phyloP scores from a whole-genome alignment of 2,113 vertebrate genomes.

The Daboia siamensis region DNA sequence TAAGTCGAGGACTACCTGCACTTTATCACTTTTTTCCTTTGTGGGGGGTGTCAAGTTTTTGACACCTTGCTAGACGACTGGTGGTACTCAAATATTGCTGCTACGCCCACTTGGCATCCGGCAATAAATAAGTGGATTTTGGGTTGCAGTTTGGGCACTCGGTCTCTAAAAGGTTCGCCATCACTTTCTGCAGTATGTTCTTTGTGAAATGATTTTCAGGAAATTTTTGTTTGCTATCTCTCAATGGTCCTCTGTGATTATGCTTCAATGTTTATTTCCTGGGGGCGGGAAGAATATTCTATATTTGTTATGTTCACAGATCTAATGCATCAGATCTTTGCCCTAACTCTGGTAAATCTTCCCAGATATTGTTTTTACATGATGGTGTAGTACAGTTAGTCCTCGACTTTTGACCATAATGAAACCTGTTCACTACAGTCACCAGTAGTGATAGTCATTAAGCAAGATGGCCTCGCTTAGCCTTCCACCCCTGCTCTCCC shows the following conservation, averaged over 20 bases:
- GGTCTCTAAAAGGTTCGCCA: too few species aligned
- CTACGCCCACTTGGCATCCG: too few species aligned
- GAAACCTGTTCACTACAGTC: not conserved
- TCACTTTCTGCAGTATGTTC: not conserved
- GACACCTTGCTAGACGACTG: too few species aligned
- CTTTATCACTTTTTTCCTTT: too few species aligned
- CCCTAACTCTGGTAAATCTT: not conserved
- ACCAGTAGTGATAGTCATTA: not conserved
- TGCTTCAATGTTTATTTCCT: not conserved
- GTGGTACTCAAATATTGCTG: too few species aligned
- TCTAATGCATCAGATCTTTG: not conserved
- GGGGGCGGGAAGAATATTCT: not conserved
- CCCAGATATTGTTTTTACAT: not conserved
- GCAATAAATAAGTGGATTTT: too few species aligned
- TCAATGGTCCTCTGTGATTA: not conserved
- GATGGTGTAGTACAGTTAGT: not conserved
- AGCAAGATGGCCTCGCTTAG: not conserved
- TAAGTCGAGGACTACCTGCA: too few species aligned
- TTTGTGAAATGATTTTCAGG: not conserved
- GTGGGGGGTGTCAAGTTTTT: too few species aligned
- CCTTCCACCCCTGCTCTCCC: not conserved
- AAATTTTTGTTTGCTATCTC: not conserved
- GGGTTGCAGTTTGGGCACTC: too few species aligned
- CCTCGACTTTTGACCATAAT: not conserved
- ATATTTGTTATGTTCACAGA: not conserved